Percentiles rank a stretch among this genome's conserved stretches.
These are phyloP conservation scores for Dolomedes plantarius DNA, from an alignment of 2,888 invertebrate genomes.

Conservation along the genomic window DNA sequence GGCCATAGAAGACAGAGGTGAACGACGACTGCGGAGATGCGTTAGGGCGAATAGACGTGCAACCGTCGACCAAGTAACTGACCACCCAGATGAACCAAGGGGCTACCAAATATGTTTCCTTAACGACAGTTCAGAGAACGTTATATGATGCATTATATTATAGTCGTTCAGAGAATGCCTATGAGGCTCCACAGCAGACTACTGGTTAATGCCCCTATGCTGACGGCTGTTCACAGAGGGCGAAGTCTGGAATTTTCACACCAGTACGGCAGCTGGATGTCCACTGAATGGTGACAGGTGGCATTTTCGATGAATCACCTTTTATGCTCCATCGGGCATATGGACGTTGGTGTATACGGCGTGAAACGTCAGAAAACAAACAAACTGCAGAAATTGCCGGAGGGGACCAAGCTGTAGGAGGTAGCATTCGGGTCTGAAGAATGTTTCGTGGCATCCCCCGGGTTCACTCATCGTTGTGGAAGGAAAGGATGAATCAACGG, in stretches of 20 bases:
- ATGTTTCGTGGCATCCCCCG: slow-evolving; percentile 2
- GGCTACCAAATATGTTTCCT: no score
- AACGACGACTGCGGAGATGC: background rate
- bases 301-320: background rate
- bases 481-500: background rate
- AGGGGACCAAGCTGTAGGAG: background rate
- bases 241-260: background rate
- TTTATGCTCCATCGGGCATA: background rate
- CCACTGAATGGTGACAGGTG: background rate
- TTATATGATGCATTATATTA: no score
- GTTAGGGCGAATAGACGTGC: background rate
- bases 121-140: no score
- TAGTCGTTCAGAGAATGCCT: no score
- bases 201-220: no score
- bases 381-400: background rate
- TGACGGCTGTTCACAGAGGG: background rate
- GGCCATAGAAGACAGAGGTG: background rate
- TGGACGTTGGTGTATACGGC: background rate
- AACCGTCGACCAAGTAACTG: background rate
- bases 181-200: no score
- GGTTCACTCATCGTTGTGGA: slow-evolving; percentile 7
- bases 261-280: background rate
- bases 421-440: background rate
- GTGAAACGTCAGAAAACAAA: slow-evolving; percentile 5
- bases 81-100: no score